Evolutionary conservation across 2,113 vertebrate species (phyloP).

Genomic region (Heterotilapia buettikoferi): DNA sequence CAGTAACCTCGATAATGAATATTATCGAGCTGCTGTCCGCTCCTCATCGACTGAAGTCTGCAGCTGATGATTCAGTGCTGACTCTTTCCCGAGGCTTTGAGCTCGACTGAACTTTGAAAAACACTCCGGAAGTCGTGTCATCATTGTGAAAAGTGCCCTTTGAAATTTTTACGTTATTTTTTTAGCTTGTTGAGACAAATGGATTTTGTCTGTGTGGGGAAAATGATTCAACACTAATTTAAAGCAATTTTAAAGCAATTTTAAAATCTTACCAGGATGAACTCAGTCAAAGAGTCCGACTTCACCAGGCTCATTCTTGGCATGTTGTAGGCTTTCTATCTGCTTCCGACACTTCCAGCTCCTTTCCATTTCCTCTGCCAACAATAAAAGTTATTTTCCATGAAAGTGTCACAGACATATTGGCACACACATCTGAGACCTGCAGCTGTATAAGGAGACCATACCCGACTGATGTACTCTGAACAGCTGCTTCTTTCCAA

Average conservation of each 20-base stretch:
- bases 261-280: background rate
- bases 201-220: background rate
- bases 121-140: background rate
- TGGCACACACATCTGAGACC: background rate
- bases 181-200: background rate
- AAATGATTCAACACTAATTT: background rate
- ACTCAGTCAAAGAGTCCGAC: accelerated
- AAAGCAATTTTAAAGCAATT: background rate
- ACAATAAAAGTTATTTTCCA: background rate
- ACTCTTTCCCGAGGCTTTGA: background rate
- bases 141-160: background rate
- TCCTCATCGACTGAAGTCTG: background rate
- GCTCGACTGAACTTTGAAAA: background rate
- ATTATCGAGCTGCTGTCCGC: background rate
- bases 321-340: background rate
- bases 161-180: background rate
- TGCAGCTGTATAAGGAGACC: background rate
- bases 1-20: background rate
- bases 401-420: background rate
- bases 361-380: background rate
- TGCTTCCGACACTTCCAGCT: background rate
- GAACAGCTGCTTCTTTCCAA: background rate
- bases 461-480: background rate
- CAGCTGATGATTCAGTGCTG: background rate
- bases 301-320: background rate